Conservation (phyloP, 2,888 invertebrate genomes). For the Nephrotoma guestfalica region DNA sequence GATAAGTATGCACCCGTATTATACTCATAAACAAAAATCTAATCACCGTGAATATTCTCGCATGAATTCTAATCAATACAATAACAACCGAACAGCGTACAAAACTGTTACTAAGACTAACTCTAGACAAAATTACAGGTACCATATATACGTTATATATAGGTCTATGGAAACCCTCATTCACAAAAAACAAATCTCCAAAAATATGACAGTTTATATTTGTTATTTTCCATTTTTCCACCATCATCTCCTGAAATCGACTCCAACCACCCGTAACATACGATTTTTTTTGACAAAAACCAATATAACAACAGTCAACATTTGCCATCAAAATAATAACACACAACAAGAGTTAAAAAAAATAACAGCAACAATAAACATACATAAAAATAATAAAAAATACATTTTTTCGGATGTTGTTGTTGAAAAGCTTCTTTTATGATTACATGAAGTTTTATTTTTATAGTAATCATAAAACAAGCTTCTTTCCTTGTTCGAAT, state of each 20-base stretch:
- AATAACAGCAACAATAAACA: not conserved
- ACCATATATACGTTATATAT: not conserved
- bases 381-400: not conserved
- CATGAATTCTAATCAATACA: too few species aligned
- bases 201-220: not conserved
- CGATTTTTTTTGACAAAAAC: not conserved
- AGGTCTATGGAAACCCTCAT: too few species aligned
- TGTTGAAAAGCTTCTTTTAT: not conserved
- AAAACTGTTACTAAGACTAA: not conserved
- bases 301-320: not conserved
- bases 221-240: not conserved
- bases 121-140: not conserved
- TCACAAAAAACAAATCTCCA: too few species aligned
- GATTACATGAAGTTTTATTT: not conserved
- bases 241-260: not conserved
- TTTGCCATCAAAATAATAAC: not conserved
- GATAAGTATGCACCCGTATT: too few species aligned
- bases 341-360: not conserved
- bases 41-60: too few species aligned
- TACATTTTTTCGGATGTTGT: not conserved
- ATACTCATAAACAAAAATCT: too few species aligned
- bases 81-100: too few species aligned
- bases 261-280: not conserved
- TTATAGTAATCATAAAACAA: not conserved
- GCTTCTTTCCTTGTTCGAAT: not conserved